phyloP scores from a whole-genome alignment of 2,797 vertebrate species.

The Poecilia picta region DNA sequence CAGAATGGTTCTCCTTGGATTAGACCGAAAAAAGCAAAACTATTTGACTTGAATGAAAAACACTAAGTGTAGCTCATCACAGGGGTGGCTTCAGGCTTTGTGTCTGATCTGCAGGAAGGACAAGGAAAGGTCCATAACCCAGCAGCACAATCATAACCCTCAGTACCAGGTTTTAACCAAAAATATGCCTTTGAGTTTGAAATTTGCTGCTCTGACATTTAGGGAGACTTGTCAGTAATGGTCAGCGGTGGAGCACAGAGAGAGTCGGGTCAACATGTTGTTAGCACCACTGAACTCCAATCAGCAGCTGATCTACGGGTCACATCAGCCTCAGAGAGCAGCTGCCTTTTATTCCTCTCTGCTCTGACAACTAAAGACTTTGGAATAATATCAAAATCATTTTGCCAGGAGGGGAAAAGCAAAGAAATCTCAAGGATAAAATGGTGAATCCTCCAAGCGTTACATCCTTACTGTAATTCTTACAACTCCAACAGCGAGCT shows the following conservation, averaged over 20 bases:
- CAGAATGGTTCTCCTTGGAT: neutral
- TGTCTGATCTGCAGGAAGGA: neutral
- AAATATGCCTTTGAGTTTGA: neutral
- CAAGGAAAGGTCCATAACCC: neutral
- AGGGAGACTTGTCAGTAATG: neutral
- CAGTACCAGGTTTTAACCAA: neutral
- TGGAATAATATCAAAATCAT: neutral
- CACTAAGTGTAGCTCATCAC: neutral
- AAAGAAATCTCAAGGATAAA: slow-evolving; percentile 9
- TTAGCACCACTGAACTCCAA: neutral
- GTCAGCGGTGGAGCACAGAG: neutral
- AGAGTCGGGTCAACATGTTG: neutral
- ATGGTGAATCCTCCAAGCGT: neutral
- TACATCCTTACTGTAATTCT: neutral
- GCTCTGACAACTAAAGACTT: neutral
- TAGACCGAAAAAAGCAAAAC: neutral
- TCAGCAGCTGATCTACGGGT: neutral
- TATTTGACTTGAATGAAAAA: neutral
- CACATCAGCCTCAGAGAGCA: neutral
- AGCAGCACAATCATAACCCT: neutral
- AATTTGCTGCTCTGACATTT: neutral
- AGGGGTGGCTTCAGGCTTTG: neutral
- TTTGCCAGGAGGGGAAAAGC: neutral
- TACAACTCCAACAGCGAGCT: neutral
- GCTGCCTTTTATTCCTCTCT: neutral